Evolutionary conservation across 2,797 vertebrate species (phyloP).

Genomic region (Fistularia commersonii): DNA sequence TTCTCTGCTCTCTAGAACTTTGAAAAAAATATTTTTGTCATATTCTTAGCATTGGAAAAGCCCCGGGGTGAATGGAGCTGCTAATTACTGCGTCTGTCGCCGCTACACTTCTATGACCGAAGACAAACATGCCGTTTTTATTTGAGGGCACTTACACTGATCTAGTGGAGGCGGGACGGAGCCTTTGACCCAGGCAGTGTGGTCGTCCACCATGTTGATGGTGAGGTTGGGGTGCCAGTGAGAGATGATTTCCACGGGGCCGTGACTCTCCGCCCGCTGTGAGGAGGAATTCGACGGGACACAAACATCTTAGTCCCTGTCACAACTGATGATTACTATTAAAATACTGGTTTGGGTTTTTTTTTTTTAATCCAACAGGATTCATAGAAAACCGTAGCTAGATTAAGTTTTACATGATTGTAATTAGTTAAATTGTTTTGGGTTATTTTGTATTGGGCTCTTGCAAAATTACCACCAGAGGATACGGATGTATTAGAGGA

Average conservation of each 20-base stretch:
- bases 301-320: neutral
- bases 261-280: slow-evolving; percentile 91
- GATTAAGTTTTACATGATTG: no score
- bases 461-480: no score
- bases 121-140: neutral
- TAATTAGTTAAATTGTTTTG: no score
- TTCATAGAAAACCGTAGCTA: no score
- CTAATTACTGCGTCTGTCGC: neutral
- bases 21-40: no score
- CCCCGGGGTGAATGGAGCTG: neutral
- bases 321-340: neutral
- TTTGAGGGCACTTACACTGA: slow-evolving; percentile 79
- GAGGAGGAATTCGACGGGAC: slow-evolving; percentile 14
- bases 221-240: slow-evolving; percentile 98
- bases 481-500: no score
- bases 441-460: no score
- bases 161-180: slow-evolving; percentile 92
- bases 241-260: slow-evolving; percentile 93
- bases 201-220: slow-evolving; percentile 97
- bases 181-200: slow-evolving; percentile 96
- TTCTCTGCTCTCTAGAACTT: no score
- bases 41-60: no score
- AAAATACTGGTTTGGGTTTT: neutral
- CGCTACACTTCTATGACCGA: neutral
- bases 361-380: no score